Evolutionary conservation across 2,797 vertebrate genomes (phyloP), one percentile per base, ranked within the genome.

Genomic region (Myotis findleyi): DNA sequence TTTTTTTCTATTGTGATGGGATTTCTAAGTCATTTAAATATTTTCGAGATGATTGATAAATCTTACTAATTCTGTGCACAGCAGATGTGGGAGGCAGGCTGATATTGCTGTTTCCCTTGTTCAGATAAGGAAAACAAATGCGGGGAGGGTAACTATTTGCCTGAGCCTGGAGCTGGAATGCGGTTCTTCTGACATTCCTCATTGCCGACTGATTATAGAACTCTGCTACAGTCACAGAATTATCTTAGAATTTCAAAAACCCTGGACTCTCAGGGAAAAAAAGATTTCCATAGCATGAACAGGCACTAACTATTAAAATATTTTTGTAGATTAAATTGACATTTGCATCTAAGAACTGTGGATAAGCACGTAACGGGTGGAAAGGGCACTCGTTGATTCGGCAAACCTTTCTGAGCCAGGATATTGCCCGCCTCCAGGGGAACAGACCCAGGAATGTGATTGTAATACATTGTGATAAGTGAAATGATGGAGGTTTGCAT

Each of bases 51-150:
- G 75, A 62, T n/a, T 92, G 87, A 79, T 82, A 92, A 68, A 57
- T 87, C 85, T 88, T 59, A 80, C 95, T 95, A 88, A 14, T 94
- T 92, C 77, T 82, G 71, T 71, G 66, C 8, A 30, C 49, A 93
- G 47, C 93, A 88, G 84, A 86, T 94, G 41, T 76, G 57, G 82
- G 89, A 97, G 66, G 64, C 87, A 96, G 94, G 66, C 80, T 96
- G 89, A 38, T 47, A 51, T 85, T 80, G 84, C 55, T 36, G 57
- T 96, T 90, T 86, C 68, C 92, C 44, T 80, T 86, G 77, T 94
- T 94, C 79, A 93, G 96, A 95, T 90, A 95, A 96, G 85, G 69
- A 72, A 88, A 92, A 59, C 38, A 87, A 93, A 95, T 53, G 69
- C 2, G 25, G 66, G 77, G 71, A 92, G 93, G 49, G 73, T 71